Conservation (phyloP, 2,113 vertebrate genomes). For the Papio anubis region DNA sequence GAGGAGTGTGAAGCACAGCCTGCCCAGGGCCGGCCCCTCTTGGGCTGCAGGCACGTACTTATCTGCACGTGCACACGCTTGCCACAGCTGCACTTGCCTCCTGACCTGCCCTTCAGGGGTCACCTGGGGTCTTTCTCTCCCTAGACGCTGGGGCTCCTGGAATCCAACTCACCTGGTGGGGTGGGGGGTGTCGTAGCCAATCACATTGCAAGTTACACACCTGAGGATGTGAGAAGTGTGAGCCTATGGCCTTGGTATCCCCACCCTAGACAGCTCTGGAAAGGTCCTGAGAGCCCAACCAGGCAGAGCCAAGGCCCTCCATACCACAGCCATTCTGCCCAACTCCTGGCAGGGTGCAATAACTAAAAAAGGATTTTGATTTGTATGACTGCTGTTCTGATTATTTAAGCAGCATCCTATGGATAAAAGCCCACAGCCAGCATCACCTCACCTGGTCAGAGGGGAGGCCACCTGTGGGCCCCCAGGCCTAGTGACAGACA, state of each 20-base stretch:
- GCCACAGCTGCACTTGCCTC: neutral
- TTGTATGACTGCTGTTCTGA: neutral
- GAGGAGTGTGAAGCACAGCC: neutral
- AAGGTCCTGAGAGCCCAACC: neutral
- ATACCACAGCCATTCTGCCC: neutral
- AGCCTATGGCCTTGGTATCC: neutral
- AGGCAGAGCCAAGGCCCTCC: neutral
- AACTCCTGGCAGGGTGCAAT: too few relatives aligned
- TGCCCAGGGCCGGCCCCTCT: rapidly evolving
- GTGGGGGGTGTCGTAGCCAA: too few relatives aligned
- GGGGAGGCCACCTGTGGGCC: too few relatives aligned
- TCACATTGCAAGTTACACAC: too few relatives aligned
- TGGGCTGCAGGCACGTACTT: neutral
- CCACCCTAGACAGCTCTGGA: neutral
- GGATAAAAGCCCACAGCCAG: neutral
- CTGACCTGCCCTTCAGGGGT: neutral
- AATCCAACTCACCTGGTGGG: neutral
- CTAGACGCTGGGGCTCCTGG: neutral
- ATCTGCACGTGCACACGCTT: rapidly evolving
- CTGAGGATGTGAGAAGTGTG: neutral
- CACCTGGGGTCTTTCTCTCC: neutral
- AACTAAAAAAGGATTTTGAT: neutral
- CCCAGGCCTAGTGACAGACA: neutral
- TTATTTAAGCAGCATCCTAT: neutral
- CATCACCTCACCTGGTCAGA: neutral